Evolutionary conservation across 2,888 invertebrate genomes (phyloP).

Genomic region (Andrena hattorfiana): DNA sequence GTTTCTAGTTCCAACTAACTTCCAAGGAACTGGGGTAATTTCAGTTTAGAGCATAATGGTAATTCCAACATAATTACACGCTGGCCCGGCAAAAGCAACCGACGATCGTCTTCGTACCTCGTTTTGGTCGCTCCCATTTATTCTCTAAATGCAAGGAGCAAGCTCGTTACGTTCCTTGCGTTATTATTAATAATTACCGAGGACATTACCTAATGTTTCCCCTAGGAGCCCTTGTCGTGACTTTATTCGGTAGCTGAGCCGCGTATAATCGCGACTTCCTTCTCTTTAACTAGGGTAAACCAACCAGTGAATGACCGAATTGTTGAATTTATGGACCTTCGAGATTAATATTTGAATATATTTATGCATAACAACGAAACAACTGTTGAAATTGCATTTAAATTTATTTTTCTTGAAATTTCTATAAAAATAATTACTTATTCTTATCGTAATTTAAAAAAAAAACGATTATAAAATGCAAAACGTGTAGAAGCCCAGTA

Average conservation of each 20-base stretch:
- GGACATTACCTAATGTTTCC: background rate
- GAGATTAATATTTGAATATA: no score
- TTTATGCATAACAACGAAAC: no score
- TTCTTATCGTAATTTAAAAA: no score
- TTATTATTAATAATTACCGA: constrained; percentile 4
- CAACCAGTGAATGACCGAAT: no score
- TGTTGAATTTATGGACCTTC: no score
- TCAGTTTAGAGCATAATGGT: background rate
- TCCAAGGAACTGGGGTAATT: background rate
- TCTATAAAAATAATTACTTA: no score
- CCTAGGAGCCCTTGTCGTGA: background rate
- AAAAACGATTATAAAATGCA: no score
- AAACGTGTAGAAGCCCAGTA: no score
- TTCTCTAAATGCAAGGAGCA: background rate
- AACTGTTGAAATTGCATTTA: no score
- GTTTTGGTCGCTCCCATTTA: constrained; percentile 1
- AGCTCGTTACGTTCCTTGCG: background rate
- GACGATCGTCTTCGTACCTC: background rate
- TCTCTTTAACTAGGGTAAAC: no score
- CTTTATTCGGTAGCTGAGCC: background rate
- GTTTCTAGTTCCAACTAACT: background rate
- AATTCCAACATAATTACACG: constrained; percentile 14
- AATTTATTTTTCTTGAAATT: no score
- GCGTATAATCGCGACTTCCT: background rate
- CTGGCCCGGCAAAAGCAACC: background rate